Conservation (phyloP, 2,797 vertebrate genomes). For the Sardinella longiceps region DNA sequence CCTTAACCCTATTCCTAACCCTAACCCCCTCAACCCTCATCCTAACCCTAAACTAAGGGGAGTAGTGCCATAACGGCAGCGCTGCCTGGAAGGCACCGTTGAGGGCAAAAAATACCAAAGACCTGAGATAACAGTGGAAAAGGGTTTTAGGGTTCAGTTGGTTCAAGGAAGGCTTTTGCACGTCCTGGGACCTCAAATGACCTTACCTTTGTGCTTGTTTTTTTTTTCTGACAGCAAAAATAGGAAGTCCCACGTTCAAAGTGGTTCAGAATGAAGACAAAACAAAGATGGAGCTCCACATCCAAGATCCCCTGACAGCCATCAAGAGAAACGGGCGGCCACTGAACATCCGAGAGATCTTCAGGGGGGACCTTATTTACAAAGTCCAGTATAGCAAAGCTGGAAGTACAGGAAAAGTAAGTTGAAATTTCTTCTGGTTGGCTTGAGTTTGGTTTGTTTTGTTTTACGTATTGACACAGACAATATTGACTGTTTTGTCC, state of each 20-base stretch:
- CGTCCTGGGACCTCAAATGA: not conserved
- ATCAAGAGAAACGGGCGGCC: constrained; percentile 60
- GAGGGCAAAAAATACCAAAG: too few species aligned
- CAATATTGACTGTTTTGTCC: not conserved
- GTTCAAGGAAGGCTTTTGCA: not conserved
- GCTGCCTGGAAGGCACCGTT: too few species aligned
- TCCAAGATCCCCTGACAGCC: constrained; percentile 77
- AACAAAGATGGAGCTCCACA: constrained; percentile 67
- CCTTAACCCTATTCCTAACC: too few species aligned
- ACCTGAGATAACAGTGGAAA: not conserved
- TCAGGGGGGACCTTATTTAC: constrained; percentile 80
- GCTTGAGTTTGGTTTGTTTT: not conserved
- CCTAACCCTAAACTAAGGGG: too few species aligned
- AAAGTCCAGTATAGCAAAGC: constrained; percentile 82
- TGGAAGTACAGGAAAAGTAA: constrained; percentile 83
- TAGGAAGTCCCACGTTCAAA: constrained; percentile 76
- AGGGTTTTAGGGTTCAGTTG: too few species aligned
- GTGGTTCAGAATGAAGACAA: constrained; percentile 58
- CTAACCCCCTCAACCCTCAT: too few species aligned
- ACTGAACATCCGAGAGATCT: constrained; percentile 80
- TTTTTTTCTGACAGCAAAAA: constrained; percentile 71
- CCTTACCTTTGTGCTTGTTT: not conserved
- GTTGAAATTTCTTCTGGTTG: constrained; percentile 14
- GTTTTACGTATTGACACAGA: not conserved
- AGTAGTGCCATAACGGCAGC: too few species aligned